Evolutionary conservation across 1,140 invertebrate species (phyloP).

Genomic region (Branchinecta lindahli): DNA sequence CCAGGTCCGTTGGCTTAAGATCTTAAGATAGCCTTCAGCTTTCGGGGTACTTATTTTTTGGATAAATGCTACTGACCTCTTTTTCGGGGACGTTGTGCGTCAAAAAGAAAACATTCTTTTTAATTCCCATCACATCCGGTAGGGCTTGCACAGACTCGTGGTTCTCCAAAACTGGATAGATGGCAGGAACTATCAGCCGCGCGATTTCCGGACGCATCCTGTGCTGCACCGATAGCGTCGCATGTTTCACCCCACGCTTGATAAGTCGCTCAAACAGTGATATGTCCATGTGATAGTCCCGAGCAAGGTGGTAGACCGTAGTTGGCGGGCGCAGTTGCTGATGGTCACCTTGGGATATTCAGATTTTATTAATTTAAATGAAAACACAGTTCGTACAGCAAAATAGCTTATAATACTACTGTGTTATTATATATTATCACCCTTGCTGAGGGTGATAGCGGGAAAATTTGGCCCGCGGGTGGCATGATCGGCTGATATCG

Average conservation of each 20-base stretch:
- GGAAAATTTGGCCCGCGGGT: too few relatives aligned
- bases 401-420: too few relatives aligned
- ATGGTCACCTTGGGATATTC: conserved; percentile 45
- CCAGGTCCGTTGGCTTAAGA: too few relatives aligned
- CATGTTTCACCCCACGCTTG: conserved; percentile 35
- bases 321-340: conserved; percentile 51
- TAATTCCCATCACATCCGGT: conserved; percentile 35
- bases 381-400: too few relatives aligned
- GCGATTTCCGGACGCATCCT: conserved; percentile 50
- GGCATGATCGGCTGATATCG: too few relatives aligned
- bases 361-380: background rate
- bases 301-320: conserved; percentile 41
- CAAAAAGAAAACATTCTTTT: conserved; percentile 43
- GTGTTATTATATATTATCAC: too few relatives aligned
- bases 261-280: conserved; percentile 59
- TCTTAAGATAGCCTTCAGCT: too few relatives aligned
- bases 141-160: conserved; percentile 37
- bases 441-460: too few relatives aligned
- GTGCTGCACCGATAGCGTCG: conserved; percentile 37
- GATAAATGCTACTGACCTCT: conserved; percentile 24
- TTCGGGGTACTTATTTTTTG: too few relatives aligned
- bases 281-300: conserved; percentile 44
- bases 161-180: conserved; percentile 42
- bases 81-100: conserved; percentile 39
- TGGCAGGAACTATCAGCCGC: conserved; percentile 40